A percentile compares a stretch with the other conserved stretches of the same genome.
These are phyloP conservation scores for Thalassarche chlororhynchos DNA, from an alignment of 2,113 vertebrate genomes.

Conservation along the genomic window DNA sequence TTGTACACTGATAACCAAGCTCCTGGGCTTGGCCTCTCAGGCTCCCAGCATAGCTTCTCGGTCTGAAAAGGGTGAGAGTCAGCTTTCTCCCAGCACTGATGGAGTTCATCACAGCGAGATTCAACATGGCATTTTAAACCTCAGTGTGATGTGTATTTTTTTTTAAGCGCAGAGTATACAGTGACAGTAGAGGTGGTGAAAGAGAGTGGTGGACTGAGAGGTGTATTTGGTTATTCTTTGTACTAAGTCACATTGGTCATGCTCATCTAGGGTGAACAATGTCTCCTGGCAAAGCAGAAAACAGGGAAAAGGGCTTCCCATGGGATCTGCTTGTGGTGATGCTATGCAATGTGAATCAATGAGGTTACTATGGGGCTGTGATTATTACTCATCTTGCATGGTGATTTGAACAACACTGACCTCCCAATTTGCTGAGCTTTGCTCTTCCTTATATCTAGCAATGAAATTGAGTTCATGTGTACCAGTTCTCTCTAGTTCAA, in stretches of 20 bases:
- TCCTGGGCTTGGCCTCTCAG: background rate
- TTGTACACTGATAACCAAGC: constrained; percentile 19
- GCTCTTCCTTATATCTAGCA: background rate
- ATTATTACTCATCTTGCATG: background rate
- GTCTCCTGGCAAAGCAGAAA: background rate
- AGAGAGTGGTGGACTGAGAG: background rate
- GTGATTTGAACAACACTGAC: background rate
- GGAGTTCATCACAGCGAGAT: background rate
- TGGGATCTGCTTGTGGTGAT: background rate
- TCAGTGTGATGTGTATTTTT: background rate
- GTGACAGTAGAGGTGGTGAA: constrained; percentile 35
- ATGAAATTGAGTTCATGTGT: background rate
- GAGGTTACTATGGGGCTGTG: background rate
- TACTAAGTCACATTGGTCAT: background rate
- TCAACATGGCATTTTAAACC: constrained; percentile 31
- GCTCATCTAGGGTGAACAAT: background rate
- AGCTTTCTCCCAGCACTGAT: background rate
- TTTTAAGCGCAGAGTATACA: background rate
- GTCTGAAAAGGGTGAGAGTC: background rate
- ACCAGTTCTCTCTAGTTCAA: background rate
- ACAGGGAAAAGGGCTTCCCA: background rate
- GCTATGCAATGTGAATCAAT: background rate
- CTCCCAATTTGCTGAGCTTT: background rate
- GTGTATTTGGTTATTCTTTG: constrained; percentile 24
- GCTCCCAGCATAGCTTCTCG: background rate